A percentile compares a stretch with the other conserved stretches of the same genome.
Evolutionary conservation across 2,888 invertebrate species (phyloP).

Genomic region (Campoletis raptor): DNA sequence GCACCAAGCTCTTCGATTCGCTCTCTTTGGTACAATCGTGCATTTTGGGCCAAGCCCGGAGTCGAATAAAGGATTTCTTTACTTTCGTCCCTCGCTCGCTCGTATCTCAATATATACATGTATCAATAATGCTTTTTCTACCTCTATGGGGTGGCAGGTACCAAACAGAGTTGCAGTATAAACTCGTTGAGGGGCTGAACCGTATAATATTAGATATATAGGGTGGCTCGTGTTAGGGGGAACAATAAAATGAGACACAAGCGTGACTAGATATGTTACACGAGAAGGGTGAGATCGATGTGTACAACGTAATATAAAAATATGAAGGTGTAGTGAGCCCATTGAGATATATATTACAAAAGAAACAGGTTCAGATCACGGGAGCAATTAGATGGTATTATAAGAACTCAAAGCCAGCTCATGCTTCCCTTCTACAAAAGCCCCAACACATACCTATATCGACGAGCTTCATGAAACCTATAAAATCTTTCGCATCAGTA

Average conservation of each 20-base stretch:
- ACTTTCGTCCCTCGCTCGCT: constrained; percentile 28
- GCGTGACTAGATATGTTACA: constrained; percentile 74
- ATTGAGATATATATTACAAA: constrained; percentile 33
- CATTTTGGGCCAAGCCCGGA: constrained; percentile 14
- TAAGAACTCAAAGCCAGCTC: constrained; percentile 41
- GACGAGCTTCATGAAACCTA: constrained; percentile 17
- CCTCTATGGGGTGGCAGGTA: constrained; percentile 81
- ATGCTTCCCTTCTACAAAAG: neutral
- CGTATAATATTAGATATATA: constrained; percentile 57
- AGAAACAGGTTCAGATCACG: constrained; percentile 69
- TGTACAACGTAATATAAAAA: constrained; percentile 32
- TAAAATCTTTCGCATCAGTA: constrained; percentile 13
- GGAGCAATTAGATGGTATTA: constrained; percentile 80
- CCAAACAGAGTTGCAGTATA: constrained; percentile 75
- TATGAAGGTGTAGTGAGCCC: constrained; percentile 27
- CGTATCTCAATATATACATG: neutral
- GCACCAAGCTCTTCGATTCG: constrained; percentile 44
- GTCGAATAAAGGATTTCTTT: constrained; percentile 15
- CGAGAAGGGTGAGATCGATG: constrained; percentile 51
- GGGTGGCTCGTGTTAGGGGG: constrained; percentile 63
- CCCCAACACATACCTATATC: neutral
- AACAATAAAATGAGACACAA: constrained; percentile 77
- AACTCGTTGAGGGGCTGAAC: constrained; percentile 36
- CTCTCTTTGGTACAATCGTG: constrained; percentile 61
- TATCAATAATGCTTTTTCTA: constrained; percentile 71